Percentiles rank a stretch among this genome's conserved stretches.
phyloP scores from a whole-genome alignment of 2,888 invertebrate species.

The Agrochola litura region DNA sequence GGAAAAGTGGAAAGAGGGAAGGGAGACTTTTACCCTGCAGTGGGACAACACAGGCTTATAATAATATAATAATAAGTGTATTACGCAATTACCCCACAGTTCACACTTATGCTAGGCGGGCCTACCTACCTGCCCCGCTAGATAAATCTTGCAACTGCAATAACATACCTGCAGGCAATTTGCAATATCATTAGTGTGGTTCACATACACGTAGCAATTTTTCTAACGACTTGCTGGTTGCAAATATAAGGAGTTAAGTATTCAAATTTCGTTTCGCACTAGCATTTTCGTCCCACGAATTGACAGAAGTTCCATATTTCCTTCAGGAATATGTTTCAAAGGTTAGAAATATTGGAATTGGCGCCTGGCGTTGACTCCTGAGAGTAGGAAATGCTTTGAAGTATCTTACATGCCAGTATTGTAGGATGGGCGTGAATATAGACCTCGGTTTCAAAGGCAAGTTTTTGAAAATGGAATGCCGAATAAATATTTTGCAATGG shows the following conservation, averaged over 20 bases:
- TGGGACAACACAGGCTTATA: too few species aligned
- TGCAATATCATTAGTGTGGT: conserved; percentile 26
- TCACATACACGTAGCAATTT: conserved; percentile 1
- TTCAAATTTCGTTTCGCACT: conserved; percentile 28
- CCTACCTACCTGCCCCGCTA: not conserved
- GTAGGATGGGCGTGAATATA: not conserved
- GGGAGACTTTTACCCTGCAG: too few species aligned
- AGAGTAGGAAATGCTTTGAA: conserved; percentile 18
- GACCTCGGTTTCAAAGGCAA: not conserved
- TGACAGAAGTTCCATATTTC: conserved; percentile 40
- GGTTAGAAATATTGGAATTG: conserved; percentile 21
- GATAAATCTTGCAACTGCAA: not conserved
- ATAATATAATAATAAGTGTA: not conserved
- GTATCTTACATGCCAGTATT: not conserved
- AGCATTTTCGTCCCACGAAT: conserved; percentile 12
- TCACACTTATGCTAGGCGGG: too few species aligned
- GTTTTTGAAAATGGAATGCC: not conserved
- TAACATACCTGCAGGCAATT: conserved; percentile 6
- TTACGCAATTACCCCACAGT: too few species aligned
- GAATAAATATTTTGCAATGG: not conserved
- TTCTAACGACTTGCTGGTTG: conserved; percentile 21
- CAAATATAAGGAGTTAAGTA: conserved; percentile 33
- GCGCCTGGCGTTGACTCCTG: conserved; percentile 14
- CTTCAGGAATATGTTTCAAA: conserved; percentile 33
- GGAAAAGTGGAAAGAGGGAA: too few species aligned